Evolutionary conservation across 92 coral and sea anemone species (phyloP), one percentile per base, ranked within the genome.

Genomic region (Scolanthus callimorphus): DNA sequence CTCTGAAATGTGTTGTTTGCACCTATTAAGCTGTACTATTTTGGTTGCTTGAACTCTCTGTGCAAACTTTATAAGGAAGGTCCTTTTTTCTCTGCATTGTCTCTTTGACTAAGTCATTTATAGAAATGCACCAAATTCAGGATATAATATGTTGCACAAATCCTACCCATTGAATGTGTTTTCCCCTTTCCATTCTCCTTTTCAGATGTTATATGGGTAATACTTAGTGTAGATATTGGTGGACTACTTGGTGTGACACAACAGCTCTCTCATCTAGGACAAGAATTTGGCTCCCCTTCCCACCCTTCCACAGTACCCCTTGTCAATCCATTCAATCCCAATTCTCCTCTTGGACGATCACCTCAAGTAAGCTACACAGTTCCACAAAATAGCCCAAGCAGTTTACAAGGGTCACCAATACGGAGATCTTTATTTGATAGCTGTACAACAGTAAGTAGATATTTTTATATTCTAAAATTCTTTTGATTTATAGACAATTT

Each of bases 181-280:
- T n/a, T n/a, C n/a, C n/a, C n/a, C n/a, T n/a, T n/a, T n/a, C 41
- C 6, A 34, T 1, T 59, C 34, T 49, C 22, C 11, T 48, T 39
- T 76, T 25, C 62, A 92, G 98, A 94, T 84, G 89, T 89, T 10
- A 94, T 94, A 31, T 94, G 99, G 99, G 99, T 94, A 17, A 94
- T 94, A 49, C 56, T 94, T 0, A 71, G 87, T 45, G 99, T 94
- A 3, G 91, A 85, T 17, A 94, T 87, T 71, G 89, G 85, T 17
- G 99, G 99, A 9, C 69, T 94, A 23, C 73, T 94, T 20, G 95
- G 97, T 27, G 78, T 94, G 2, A 94, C 99, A 12, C 99, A 94
- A 41, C 99, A 94, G 61, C 60, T 94, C 70, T 94, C 99, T 12
- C 78, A 86, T 51, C 63, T 94, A 12, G 99, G 99, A 31, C 86